Percentiles rank a stretch among this genome's conserved stretches.
Conservation (phyloP, 2,888 invertebrate genomes). For the Sinhomidia bicolor region DNA sequence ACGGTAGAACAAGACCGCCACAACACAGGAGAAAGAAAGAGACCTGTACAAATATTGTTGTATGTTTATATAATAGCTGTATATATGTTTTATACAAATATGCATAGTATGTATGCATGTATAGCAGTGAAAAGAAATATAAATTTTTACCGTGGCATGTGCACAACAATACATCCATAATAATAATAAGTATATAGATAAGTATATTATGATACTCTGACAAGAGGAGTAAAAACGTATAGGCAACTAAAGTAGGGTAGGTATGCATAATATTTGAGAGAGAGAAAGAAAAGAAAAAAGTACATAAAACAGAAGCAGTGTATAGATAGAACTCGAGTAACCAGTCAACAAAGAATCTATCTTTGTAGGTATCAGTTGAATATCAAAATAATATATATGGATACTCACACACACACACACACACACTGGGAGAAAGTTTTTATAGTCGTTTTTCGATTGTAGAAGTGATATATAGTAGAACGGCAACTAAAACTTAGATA, state of each 20-base stretch:
- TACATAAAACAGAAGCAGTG: not conserved
- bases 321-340: not conserved
- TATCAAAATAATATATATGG: slow-evolving; percentile 5
- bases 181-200: not conserved
- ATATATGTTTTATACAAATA: too few relatives aligned
- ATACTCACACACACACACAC: not conserved
- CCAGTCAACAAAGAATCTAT: slow-evolving; percentile 13
- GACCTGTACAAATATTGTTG: slow-evolving; percentile 55
- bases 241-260: not conserved
- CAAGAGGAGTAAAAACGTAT: not conserved
- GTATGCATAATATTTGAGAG: not conserved
- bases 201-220: slow-evolving; percentile 17
- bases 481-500: slow-evolving; percentile 36
- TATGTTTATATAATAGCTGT: slow-evolving; percentile 32
- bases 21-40: not conserved
- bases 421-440: slow-evolving; percentile 19
- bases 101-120: not conserved
- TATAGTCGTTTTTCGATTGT: slow-evolving; percentile 52
- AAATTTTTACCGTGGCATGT: slow-evolving; percentile 38
- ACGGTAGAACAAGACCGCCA: slow-evolving; percentile 63
- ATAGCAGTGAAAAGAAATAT: not conserved
- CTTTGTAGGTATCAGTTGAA: not conserved
- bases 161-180: not conserved
- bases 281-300: slow-evolving; percentile 10
- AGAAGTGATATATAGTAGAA: slow-evolving; percentile 10